Evolutionary conservation across 2,888 invertebrate genomes (phyloP), one percentile per base, ranked within the genome.

Genomic region (Anthophora plumipes): DNA sequence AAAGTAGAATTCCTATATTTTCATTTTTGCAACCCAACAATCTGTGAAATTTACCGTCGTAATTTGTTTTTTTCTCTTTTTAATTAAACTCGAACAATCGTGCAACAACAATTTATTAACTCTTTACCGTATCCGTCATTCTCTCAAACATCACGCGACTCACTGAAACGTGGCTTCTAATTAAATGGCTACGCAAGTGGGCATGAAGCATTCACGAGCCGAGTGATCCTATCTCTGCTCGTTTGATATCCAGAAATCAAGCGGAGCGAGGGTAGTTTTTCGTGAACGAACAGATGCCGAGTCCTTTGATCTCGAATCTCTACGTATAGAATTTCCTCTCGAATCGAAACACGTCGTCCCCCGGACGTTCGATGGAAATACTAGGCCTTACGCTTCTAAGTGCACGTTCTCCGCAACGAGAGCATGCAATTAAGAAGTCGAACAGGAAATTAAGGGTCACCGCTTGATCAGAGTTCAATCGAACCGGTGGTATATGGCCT

Each of bases 361-460:
- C 17, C 4, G 52, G 46, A 39, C 66, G n/a, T 37, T 57, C 37
- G 72, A 57, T 57, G 76, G 22, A 60, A 74, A 77, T 50, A 43
- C 59, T 55, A 69, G 67, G 66, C 71, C 66, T 57, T 43, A 22
- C 1, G 39, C 46, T 68, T n/a, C 71, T 79, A 85, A 85, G 77
- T 77, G 77, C 75, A 82, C 78, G 85, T 87, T 85, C 64, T 73
- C 64, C 46, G 11, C 76, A 57, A 66, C 55, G 74, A 78, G 74
- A 78, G 77, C 81, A 50, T 86, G 81, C 80, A 86, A 86, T 86
- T 86, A 86, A 86, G 86, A 86, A 88, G 84, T 82, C 79, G 84
- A 78, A 72, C 77, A 82, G 88, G 84, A 88, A 88, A 86, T 88
- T 79, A 87, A 80, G 84, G 88, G 86, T 85, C 82, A 75, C 52